These are phyloP conservation scores for Myodes glareolus DNA, from an alignment of 2,113 vertebrate species.

Conservation along the genomic window DNA sequence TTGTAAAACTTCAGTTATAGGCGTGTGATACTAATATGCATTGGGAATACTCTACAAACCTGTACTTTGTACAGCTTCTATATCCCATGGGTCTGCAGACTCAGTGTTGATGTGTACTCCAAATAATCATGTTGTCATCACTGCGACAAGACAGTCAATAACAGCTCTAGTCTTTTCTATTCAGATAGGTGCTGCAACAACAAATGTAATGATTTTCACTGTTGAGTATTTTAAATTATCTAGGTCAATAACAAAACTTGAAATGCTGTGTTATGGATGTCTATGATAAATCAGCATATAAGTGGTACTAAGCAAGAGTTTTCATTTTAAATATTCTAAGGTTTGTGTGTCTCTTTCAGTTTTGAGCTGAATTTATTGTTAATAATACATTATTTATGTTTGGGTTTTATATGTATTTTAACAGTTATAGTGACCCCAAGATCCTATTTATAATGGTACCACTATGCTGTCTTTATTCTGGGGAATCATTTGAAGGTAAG, in stretches of 20 bases:
- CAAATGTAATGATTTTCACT: neutral
- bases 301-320: neutral
- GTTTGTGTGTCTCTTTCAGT: neutral
- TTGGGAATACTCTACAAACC: neutral
- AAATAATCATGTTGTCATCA: neutral
- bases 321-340: neutral
- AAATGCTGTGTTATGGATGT: neutral
- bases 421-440: neutral
- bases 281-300: neutral
- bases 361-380: neutral
- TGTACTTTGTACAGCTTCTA: accelerated
- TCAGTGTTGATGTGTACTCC: neutral
- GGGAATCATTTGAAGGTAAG: neutral
- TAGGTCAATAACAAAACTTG: neutral
- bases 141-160: neutral
- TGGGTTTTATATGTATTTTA: neutral
- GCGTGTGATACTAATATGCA: too few species aligned
- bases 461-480: neutral
- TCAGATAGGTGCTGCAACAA: neutral
- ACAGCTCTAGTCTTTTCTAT: neutral
- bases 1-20: neutral
- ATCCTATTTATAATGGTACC: neutral
- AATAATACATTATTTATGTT: neutral
- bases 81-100: accelerated
- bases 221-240: conserved; percentile 11